Evolutionary conservation across 37 sponge, comb jelly and placozoan genomes (phyloP).

Genomic region (Beroe ovata): DNA sequence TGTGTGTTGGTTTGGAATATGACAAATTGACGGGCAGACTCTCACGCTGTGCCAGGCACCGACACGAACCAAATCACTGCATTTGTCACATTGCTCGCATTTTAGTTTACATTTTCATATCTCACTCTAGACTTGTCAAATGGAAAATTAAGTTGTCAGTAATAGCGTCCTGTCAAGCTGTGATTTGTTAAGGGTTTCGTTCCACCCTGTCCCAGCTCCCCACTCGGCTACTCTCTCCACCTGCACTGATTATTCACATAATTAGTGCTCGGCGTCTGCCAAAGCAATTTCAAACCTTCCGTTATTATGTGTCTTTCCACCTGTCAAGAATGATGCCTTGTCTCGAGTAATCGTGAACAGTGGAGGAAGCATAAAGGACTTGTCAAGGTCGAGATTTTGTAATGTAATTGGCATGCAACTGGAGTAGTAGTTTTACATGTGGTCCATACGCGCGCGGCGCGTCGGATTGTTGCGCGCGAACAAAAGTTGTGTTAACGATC

Average conservation of each 20-base stretch:
- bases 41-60: slow-evolving; percentile 3
- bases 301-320: background rate
- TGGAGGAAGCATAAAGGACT: background rate
- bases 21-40: slow-evolving; percentile 57
- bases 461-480: background rate
- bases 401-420: background rate
- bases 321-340: background rate
- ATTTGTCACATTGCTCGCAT: slow-evolving; percentile 52
- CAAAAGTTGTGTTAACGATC: background rate
- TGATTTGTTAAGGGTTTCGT: slow-evolving; percentile 39
- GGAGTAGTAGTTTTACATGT: background rate
- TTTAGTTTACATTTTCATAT: slow-evolving; percentile 63
- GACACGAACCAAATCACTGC: slow-evolving; percentile 44
- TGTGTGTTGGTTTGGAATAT: slow-evolving; percentile 41
- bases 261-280: slow-evolving; percentile 14
- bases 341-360: background rate
- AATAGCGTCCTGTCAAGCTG: slow-evolving; percentile 57
- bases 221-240: background rate
- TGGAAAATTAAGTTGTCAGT: slow-evolving; percentile 65
- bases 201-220: slow-evolving; percentile 30
- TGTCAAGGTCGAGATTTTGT: background rate
- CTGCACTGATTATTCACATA: slow-evolving; percentile 36
- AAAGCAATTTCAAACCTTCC: slow-evolving; percentile 8
- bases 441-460: background rate
- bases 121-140: slow-evolving; percentile 60